Base-by-base conservation (phyloP, 2,113 vertebrate genomes). In the Pelecanus crispus region DNA sequence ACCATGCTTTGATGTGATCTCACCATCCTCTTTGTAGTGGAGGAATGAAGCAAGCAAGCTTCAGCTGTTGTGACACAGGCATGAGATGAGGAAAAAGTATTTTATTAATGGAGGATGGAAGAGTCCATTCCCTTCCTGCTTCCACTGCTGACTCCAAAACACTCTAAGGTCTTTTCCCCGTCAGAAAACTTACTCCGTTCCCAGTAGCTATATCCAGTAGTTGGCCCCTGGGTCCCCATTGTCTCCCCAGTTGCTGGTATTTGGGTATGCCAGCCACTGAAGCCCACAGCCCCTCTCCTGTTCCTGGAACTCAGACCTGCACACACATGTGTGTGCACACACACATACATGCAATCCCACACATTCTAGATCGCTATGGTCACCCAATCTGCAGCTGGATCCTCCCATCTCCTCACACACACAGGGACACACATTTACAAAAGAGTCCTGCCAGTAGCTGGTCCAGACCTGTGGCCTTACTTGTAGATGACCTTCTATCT, bases 321-420 rank as follows among this genome's bases (percentile, higher is more conserved):
- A 55, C 49, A 34, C 38, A 13, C 24, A 42, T 1, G 4, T 24
- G 19, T 0, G 2, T 1, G 0, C 21, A 6, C 14, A 52, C 26
- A 53, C 14, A 29, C 10, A 6, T 4, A 31, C 17, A 22, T 24
- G 11, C 29, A 9, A 17, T 40, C n/a, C 5, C 14, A 29, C 2
- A 1, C 0, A 1, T 6, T 66, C 2, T 4, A 45, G 38, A 67
- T 34, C 0, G 0, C 25, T 59, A 5, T 16, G 44, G 28, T 62
- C 24, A 44, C 24, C 2, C 36, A 79, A 0, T 21, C 36, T 62
- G 16, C 9, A 49, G 18, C 10, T 36, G 38, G 19, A 36, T 71
- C 71, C 20, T 74, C 55, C 56, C 2, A 0, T 44, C 34, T 77
- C 22, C 31, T 65, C 40, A 20, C 24, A 49, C 5, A 31, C 6